Evolutionary conservation across 2,888 invertebrate genomes (phyloP).

Genomic region (Zhuqinia jingwanae): DNA sequence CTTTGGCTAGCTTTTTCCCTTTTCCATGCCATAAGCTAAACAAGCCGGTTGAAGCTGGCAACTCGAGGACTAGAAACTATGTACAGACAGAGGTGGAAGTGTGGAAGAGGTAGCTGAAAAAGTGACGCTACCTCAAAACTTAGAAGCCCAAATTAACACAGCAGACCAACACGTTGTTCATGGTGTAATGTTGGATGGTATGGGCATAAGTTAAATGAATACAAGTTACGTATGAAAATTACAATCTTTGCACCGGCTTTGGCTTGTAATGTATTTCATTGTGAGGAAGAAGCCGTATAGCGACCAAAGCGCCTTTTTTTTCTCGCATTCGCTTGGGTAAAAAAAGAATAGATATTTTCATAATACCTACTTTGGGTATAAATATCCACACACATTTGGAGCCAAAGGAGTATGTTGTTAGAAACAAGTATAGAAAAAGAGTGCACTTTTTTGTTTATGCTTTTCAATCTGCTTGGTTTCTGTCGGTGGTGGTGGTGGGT

Average conservation of each 20-base stretch:
- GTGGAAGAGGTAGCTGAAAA: slow-evolving; percentile 25
- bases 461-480: slow-evolving; percentile 26
- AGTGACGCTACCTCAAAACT: slow-evolving; percentile 43
- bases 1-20: not conserved
- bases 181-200: not conserved
- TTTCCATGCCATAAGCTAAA: not conserved
- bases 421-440: not conserved
- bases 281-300: not conserved
- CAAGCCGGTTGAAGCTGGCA: slow-evolving; percentile 10
- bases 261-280: not conserved
- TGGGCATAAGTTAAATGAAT: not conserved
- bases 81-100: too few relatives aligned
- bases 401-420: not conserved
- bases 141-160: not conserved
- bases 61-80: not conserved
- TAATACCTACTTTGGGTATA: too few relatives aligned
- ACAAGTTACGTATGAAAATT: slow-evolving; percentile 8
- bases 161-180: slow-evolving; percentile 28
- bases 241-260: slow-evolving; percentile 37
- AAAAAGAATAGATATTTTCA: too few relatives aligned
- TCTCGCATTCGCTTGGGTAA: slow-evolving; percentile 19
- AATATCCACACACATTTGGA: not conserved
- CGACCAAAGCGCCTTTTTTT: slow-evolving; percentile 56
- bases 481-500: not conserved
- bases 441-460: not conserved